Percentiles rank a stretch among this genome's conserved stretches.
Conservation (phyloP, 2,888 invertebrate genomes). For the Linhomoeus sp. region DNA sequence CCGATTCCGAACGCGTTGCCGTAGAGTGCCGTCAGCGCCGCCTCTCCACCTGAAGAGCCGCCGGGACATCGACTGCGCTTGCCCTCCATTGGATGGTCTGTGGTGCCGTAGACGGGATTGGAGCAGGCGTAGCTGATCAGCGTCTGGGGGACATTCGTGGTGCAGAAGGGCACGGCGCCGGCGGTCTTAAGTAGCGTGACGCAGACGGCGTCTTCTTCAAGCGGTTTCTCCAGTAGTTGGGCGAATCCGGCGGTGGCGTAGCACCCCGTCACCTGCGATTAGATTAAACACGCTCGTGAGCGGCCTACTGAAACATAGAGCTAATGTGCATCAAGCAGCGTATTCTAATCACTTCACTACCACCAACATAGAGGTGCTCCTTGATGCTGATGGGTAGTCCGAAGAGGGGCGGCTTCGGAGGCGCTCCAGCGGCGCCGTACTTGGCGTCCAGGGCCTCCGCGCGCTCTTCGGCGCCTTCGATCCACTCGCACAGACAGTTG, state of each 20-base stretch:
- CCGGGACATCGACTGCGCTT: constrained; percentile 30
- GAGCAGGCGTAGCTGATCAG: constrained; percentile 24
- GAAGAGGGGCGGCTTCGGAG: constrained; percentile 17
- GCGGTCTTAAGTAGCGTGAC: constrained; percentile 15
- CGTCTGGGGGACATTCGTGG: constrained; percentile 32
- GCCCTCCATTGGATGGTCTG: constrained; percentile 30
- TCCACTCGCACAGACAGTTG: constrained; percentile 19
- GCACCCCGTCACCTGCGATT: constrained; percentile 16
- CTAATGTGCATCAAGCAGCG: no score
- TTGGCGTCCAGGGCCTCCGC: constrained; percentile 12
- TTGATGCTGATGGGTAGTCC: constrained; percentile 26
- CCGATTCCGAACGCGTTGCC: constrained; percentile 34
- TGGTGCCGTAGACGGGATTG: constrained; percentile 31
- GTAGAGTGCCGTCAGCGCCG: constrained; percentile 30
- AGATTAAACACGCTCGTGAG: no score
- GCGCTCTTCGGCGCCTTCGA: constrained; percentile 13
- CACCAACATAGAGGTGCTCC: no score
- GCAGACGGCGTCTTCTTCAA: constrained; percentile 7
- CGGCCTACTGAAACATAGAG: no score
- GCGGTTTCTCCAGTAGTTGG: constrained; percentile 20
- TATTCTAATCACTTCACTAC: no score
- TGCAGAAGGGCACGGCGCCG: constrained; percentile 36
- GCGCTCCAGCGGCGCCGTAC: constrained; percentile 5
- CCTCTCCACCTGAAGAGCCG: constrained; percentile 35
- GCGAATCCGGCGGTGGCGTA: constrained; percentile 26